Base-by-base conservation (phyloP, 1,140 invertebrate genomes). In the Drosophila malerkotliana region DNA sequence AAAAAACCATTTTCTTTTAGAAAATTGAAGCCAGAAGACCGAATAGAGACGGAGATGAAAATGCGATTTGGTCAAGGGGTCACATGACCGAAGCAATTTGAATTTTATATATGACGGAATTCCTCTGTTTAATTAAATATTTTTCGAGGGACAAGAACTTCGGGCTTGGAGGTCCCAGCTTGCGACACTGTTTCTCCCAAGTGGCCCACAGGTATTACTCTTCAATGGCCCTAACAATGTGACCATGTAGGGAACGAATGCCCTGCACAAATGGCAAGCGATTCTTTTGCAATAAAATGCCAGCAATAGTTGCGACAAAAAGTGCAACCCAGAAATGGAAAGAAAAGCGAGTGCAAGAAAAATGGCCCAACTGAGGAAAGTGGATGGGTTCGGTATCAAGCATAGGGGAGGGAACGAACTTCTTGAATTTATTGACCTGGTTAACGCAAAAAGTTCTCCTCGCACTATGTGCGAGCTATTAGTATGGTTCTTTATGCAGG, bases 61-160 rank as follows among this genome's bases (percentile, higher is more conserved):
- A 53, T 44, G 41, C 41, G 47, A 54, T 15, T 37, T 77, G 81
- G 77, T 69, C 82, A 87, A 87, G 78, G 63, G 82, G 76, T 87
- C 82, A 88, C 49, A 63, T 62, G 54, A 32, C 21, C 57, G 59
- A 66, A 67, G 78, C 55, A 80, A 67, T 81, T 64, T 63, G 55
- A 24, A 67, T 67, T 81, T 77, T 85, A 78, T 81, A 81, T 85
- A 87, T 72, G 69, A 69, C 56, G 37, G 51, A 52, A 72, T 71
- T 72, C 66, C 55, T 57, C 69, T 69, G 52, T 82, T 88, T 85
- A 85, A 85, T 88, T 82, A 85, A 88, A 87, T 67, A 67, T 73
- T 67, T 77, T 63, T 63, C 51, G 63, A 61, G 62, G 24, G 34
- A 61, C 71, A 32, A 56, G 55, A 71, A 48, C 45, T 30, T 18